These are phyloP conservation scores for Amyelois transitella DNA, from an alignment of 1,140 invertebrate species.

Conservation along the genomic window DNA sequence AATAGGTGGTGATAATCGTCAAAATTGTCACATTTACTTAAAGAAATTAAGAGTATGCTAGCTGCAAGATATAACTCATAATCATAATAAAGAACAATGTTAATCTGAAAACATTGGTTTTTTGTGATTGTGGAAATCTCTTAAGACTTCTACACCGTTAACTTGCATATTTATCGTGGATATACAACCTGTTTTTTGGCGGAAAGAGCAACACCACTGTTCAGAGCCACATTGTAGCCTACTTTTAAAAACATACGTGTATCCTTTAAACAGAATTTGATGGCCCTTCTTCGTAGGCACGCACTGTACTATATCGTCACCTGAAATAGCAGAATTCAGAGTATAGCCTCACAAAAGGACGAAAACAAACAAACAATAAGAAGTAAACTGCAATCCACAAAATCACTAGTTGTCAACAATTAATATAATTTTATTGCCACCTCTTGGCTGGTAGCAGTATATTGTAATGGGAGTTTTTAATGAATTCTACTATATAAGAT, in stretches of 20 bases:
- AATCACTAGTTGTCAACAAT: not conserved
- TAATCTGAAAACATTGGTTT: constrained; percentile 65
- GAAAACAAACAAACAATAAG: not conserved
- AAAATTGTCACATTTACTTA: too few species aligned
- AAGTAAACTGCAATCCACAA: not conserved
- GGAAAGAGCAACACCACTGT: constrained; percentile 62
- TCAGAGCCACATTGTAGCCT: constrained; percentile 60
- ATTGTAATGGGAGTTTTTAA: too few species aligned
- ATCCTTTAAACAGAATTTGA: constrained; percentile 61
- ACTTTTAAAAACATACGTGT: constrained; percentile 63
- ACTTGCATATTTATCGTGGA: constrained; percentile 64
- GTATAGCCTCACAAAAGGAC: not conserved
- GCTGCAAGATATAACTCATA: not conserved
- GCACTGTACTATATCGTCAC: constrained; percentile 60
- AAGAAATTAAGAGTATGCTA: too few species aligned
- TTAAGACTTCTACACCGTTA: constrained; percentile 56
- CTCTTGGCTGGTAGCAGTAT: not conserved
- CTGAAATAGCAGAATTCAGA: constrained; percentile 38
- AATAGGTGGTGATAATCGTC: too few species aligned
- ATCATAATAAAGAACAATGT: not conserved
- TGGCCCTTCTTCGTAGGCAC: constrained; percentile 65
- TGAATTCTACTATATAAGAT: too few species aligned
- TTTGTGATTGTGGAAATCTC: constrained; percentile 66
- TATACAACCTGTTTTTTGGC: constrained; percentile 67
- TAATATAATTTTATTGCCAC: not conserved